Percentiles rank a stretch among this genome's conserved stretches.
phyloP scores from a whole-genome alignment of 2,113 vertebrate species.

The Psammodynastes pulverulentus region DNA sequence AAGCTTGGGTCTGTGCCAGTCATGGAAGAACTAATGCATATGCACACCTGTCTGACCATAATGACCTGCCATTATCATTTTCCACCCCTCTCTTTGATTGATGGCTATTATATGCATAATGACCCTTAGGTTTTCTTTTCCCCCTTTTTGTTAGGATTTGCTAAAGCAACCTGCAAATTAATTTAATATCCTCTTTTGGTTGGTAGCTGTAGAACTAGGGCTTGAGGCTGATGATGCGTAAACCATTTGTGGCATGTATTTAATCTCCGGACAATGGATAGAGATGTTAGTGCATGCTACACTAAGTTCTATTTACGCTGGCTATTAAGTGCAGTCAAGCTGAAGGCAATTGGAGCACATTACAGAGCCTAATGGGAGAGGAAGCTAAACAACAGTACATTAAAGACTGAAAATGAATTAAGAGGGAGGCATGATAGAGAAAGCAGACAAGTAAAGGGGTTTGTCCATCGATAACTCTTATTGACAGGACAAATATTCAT shows the following conservation, averaged over 20 bases:
- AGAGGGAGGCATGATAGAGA: constrained; percentile 74
- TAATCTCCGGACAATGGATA: constrained; percentile 88
- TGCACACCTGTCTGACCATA: constrained; percentile 64
- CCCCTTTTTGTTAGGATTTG: constrained; percentile 75
- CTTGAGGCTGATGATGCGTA: constrained; percentile 83
- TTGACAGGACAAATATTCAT: constrained; percentile 70
- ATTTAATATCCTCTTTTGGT: constrained; percentile 85
- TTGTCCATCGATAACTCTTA: constrained; percentile 75
- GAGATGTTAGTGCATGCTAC: constrained; percentile 87
- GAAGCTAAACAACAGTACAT: constrained; percentile 85
- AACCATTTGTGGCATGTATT: constrained; percentile 87
- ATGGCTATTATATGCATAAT: constrained; percentile 70
- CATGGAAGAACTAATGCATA: constrained; percentile 53
- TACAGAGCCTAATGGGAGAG: constrained; percentile 84
- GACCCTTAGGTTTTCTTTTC: constrained; percentile 55
- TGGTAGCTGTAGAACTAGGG: constrained; percentile 80
- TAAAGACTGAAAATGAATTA: constrained; percentile 84
- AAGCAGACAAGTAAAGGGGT: constrained; percentile 71
- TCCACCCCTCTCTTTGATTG: constrained; percentile 65
- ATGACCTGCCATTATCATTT: constrained; percentile 65
- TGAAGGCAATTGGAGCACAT: constrained; percentile 84
- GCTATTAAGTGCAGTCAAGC: constrained; percentile 86
- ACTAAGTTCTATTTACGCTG: constrained; percentile 89
- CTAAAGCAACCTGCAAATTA: constrained; percentile 88
- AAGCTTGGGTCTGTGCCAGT: constrained; percentile 57